Conservation (phyloP, 2,797 vertebrate genomes). For the Anguilla pacifica region DNA sequence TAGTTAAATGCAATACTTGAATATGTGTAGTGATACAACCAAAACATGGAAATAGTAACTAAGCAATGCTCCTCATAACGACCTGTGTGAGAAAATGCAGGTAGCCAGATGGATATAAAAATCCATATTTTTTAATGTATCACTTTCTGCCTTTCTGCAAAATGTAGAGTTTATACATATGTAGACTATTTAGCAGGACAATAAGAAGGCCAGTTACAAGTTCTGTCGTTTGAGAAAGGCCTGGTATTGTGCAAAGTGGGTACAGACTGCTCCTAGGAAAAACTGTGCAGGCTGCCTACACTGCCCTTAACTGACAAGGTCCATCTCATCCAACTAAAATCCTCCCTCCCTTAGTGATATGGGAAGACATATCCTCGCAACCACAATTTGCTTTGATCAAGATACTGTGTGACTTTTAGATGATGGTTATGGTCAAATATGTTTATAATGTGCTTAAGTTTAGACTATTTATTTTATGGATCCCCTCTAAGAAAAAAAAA, state of each 20-base stretch:
- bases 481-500: neutral
- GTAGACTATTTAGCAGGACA: neutral
- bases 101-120: neutral
- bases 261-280: neutral
- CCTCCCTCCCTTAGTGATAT: too few species aligned
- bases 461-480: neutral
- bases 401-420: neutral
- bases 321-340: too few species aligned
- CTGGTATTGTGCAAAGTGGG: neutral
- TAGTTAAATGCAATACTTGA: neutral
- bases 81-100: constrained; percentile 36
- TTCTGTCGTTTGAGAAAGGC: neutral
- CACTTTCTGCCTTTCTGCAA: neutral
- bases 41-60: constrained; percentile 20
- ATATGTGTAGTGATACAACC: neutral
- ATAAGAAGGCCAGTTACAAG: neutral
- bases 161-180: neutral
- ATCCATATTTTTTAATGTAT: neutral
- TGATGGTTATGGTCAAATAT: neutral
- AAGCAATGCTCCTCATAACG: constrained; percentile 26
- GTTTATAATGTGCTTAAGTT: neutral
- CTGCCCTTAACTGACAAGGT: too few species aligned
- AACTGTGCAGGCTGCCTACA: too few species aligned
- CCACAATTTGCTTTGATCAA: neutral
- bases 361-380: neutral